Conservation (phyloP, 2,113 vertebrate genomes). For the Forbesichthys papilliferus region DNA sequence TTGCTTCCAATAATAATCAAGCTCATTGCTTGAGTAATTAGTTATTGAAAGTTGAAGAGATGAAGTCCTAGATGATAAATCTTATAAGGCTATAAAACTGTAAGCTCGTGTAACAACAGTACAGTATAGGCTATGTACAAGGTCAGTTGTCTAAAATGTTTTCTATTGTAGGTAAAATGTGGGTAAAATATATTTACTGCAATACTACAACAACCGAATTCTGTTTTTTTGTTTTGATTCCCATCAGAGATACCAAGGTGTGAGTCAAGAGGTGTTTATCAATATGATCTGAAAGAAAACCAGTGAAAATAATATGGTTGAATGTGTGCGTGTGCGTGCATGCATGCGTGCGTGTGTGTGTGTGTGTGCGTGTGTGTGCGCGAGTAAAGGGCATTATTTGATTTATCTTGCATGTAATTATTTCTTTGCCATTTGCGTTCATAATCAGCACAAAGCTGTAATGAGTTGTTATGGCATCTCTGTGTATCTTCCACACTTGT, state of each 20-base stretch:
- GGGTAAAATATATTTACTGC: conserved; percentile 37
- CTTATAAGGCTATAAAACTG: neutral
- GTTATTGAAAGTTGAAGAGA: conserved; percentile 49
- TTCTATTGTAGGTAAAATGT: conserved; percentile 39
- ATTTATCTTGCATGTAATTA: conserved; percentile 50
- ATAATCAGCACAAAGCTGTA: conserved; percentile 40
- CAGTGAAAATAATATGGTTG: conserved; percentile 33
- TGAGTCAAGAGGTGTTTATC: conserved; percentile 45
- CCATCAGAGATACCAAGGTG: conserved; percentile 47
- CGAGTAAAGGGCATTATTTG: conserved; percentile 34
- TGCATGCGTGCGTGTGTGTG: conserved; percentile 9
- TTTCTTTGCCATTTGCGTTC: conserved; percentile 27
- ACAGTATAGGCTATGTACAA: neutral
- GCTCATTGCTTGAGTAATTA: conserved; percentile 57
- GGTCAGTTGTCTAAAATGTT: conserved; percentile 6
- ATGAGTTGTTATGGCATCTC: conserved; percentile 49
- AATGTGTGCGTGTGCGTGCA: conserved; percentile 1
- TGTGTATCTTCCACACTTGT: conserved; percentile 58
- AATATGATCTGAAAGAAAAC: conserved; percentile 32
- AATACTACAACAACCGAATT: conserved; percentile 19
- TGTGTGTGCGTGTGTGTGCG: conserved; percentile 1
- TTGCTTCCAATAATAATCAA: conserved; percentile 33
- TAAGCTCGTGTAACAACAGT: neutral
- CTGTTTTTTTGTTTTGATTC: conserved; percentile 6
- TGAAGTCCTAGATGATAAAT: conserved; percentile 46